phyloP scores from a whole-genome alignment of 2,113 vertebrate species.

The Cyprinodon tularosa region DNA sequence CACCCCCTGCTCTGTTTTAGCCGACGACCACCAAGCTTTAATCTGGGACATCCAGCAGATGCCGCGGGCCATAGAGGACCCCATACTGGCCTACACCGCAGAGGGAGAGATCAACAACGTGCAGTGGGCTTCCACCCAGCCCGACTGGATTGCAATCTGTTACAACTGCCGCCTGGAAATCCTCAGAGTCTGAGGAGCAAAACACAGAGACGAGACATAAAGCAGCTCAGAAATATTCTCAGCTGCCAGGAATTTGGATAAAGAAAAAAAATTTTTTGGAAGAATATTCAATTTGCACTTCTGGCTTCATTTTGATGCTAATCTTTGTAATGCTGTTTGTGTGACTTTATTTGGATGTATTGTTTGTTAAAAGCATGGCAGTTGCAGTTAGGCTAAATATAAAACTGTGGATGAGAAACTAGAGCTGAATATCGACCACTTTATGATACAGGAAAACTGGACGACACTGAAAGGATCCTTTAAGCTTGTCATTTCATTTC shows the following conservation, averaged over 20 bases:
- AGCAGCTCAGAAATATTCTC: neutral
- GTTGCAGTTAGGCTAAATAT: neutral
- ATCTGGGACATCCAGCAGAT: slow-evolving; percentile 99
- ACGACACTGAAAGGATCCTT: no score
- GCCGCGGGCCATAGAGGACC: slow-evolving; percentile 98
- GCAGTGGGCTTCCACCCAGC: slow-evolving; percentile 98
- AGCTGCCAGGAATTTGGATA: neutral
- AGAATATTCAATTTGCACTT: neutral
- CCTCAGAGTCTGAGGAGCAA: slow-evolving; percentile 86
- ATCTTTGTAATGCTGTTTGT: neutral
- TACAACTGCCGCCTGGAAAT: slow-evolving; percentile 99
- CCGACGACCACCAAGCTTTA: slow-evolving; percentile 97
- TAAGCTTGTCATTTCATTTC: no score
- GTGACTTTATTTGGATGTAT: neutral
- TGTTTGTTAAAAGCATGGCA: neutral
- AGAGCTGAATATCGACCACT: no score
- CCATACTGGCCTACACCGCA: slow-evolving; percentile 96
- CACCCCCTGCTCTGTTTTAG: slow-evolving; percentile 67
- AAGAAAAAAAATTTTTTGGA: neutral
- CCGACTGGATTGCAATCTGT: slow-evolving; percentile 99
- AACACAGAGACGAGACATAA: neutral
- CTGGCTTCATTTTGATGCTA: neutral
- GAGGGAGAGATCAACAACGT: slow-evolving; percentile 99
- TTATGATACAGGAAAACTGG: no score
- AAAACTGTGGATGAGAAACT: neutral